Conservation (phyloP, 2,888 invertebrate genomes). For the Lasioglossum vierecki region DNA sequence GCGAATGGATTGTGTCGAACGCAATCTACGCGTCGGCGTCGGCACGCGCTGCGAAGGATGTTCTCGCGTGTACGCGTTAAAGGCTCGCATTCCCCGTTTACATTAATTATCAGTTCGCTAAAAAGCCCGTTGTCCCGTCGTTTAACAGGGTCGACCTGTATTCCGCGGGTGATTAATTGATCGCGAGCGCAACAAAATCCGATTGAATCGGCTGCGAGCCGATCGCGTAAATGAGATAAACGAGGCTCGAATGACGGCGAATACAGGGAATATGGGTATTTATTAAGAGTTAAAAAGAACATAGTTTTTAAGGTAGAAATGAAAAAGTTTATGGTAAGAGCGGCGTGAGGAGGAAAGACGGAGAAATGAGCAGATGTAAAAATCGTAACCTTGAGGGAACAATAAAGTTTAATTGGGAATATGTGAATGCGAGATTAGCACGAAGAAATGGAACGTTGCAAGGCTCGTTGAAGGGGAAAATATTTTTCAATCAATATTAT, state of each 20-base stretch:
- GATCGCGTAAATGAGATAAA: conserved; percentile 28
- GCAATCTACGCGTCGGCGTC: too few species aligned
- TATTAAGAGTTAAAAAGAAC: too few species aligned
- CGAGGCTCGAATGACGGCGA: background rate
- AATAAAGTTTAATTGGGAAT: background rate
- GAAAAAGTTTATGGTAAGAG: too few species aligned
- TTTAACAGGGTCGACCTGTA: conserved; percentile 24
- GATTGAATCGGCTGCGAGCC: conserved; percentile 32
- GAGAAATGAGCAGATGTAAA: too few species aligned
- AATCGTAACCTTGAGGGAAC: too few species aligned
- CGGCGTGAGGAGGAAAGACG: too few species aligned
- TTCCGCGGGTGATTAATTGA: conserved; percentile 57
- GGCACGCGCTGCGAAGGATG: background rate
- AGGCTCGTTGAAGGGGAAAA: too few species aligned
- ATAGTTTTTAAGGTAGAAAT: too few species aligned
- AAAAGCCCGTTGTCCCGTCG: conserved; percentile 34
- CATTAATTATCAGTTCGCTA: conserved; percentile 61
- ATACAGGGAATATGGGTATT: background rate
- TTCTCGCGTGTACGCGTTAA: conserved; percentile 7
- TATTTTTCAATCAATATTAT: too few species aligned
- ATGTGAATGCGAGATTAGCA: background rate
- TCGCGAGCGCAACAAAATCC: conserved; percentile 47
- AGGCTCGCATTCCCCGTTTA: conserved; percentile 24
- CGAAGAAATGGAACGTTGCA: conserved; percentile 2
- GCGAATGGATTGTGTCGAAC: conserved; percentile 13